Evolutionary conservation across 2,113 vertebrate genomes (phyloP), one percentile per base, ranked within the genome.

Genomic region (Condylura cristata): DNA sequence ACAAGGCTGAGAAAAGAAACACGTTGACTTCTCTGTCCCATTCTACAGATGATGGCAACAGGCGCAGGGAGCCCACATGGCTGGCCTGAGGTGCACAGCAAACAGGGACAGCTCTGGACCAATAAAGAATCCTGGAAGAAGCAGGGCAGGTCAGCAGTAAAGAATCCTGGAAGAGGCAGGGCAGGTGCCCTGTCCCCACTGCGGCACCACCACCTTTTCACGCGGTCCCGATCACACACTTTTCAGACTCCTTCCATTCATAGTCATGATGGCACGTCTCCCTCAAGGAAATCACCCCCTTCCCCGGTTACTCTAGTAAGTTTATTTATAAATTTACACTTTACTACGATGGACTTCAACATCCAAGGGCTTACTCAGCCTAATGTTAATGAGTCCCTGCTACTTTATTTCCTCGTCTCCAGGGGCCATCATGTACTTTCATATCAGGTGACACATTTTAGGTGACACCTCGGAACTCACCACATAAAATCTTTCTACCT

Each of bases 391-490:
- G 16, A 37, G 32, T 39, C 65, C 37, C 30, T 16, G 2, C 34
- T 9, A 30, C 61, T 60, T 16, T 18, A 65, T 41, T 51, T 87
- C 89, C 87, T 65, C 17, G 4, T 71, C 39, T n/a, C 61, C 44
- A 26, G 3, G 2, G 32, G 51, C 88, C 39, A 70, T 13, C 6
- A 3, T 86, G 86, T 71, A 95, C 32, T 32, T 20, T 71, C 46
- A 1, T n/a, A 53, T 80, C 41, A 68, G 28, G 7, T 61, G 90
- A 71, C 90, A 20, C 39, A 68, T 68, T 61, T 39, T 26, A 20
- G 37, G 71, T 74, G 81, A 94, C 66, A 81, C 76, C 84, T 81
- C 1, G 34, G 93, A 95, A 96, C 89, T 96, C 78, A 63, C 30
- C 41, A 37, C 70, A 58, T 24, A 34, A 71, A 88, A 94, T 92